Base-by-base conservation (phyloP, 2,797 vertebrate species). In the Lophotriccus pileatus region DNA sequence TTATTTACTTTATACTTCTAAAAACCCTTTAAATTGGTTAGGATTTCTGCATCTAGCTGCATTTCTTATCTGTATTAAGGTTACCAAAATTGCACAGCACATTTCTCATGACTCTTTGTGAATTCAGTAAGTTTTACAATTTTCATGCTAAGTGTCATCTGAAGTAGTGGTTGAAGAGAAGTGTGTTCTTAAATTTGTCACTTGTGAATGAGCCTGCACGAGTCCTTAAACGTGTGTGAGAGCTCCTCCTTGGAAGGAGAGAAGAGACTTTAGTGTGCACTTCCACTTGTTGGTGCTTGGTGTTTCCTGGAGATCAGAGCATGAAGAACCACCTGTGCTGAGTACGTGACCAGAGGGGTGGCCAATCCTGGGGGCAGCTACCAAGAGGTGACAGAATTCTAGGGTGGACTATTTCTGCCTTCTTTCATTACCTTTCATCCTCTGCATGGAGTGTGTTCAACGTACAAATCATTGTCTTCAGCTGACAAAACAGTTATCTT, bases 401-500 rank as follows among this genome's bases (percentile, higher is more conserved):
- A 10, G 30, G 20, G 69, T 88, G 74, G 20, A 6, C n/a, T 8
- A 0, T 60, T 53, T 44, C 37, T 87, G 36, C 28, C 22, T 46
- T 21, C 32, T 59, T 84, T 39, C 53, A 25, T 77, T 64, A 39
- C 58, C 37, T 30, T 50, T 8, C 39, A 5, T 24, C 46, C 59
- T 22, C 37, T n/a, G 12, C 2, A 0, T 0, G 16, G 21, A 18
- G 22, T 1, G 4, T 1, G 0, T 30, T 1, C 10, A 25, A 2
- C 6, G 2, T 4, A 5, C 0, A 0, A 64, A 15, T n/a, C 14
- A 0, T 41, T 1, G 0, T 22, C 64, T 43, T 62, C 58, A 39
- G 46, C 37, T 72, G 56, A 13, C n/a, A 47, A 64, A 80, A 34
- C 10, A 12, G 28, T 37, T 55, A 0, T 30, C 75, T 93, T 94